These are phyloP conservation scores for Hippopotamyrus pictus DNA, from an alignment of 2,797 vertebrate species.

Conservation along the genomic window DNA sequence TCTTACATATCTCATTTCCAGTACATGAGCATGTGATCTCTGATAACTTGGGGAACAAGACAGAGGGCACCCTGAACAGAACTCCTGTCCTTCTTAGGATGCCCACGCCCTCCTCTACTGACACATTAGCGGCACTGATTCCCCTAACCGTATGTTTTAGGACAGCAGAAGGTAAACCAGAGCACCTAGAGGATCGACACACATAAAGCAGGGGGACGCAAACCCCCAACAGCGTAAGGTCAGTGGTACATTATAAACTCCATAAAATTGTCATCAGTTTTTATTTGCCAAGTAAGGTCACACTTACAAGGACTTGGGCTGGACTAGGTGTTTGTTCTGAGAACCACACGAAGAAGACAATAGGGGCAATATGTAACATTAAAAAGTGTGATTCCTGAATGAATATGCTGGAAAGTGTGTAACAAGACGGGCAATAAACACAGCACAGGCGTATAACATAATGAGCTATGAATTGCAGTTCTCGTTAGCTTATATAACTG, in stretches of 20 bases:
- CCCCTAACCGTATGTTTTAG: background rate
- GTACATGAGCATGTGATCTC: background rate
- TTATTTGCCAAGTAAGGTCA: background rate
- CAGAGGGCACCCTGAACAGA: background rate
- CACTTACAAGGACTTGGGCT: background rate
- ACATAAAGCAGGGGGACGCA: background rate
- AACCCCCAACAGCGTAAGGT: background rate
- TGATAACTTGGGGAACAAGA: background rate
- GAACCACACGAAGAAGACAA: background rate
- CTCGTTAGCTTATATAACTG: background rate
- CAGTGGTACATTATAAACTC: background rate
- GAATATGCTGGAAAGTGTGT: background rate
- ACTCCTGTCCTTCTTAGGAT: background rate
- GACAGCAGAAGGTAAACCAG: background rate
- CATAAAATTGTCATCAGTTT: background rate
- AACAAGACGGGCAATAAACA: background rate
- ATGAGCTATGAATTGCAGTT: background rate
- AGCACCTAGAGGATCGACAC: background rate
- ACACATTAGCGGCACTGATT: background rate
- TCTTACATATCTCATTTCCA: background rate
- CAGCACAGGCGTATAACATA: background rate
- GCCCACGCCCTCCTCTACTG: background rate
- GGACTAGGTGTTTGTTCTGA: background rate
- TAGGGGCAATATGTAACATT: background rate
- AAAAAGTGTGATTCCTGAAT: background rate